Conservation (phyloP, 2,113 vertebrate species). For the Phrynosoma platyrhinos region DNA sequence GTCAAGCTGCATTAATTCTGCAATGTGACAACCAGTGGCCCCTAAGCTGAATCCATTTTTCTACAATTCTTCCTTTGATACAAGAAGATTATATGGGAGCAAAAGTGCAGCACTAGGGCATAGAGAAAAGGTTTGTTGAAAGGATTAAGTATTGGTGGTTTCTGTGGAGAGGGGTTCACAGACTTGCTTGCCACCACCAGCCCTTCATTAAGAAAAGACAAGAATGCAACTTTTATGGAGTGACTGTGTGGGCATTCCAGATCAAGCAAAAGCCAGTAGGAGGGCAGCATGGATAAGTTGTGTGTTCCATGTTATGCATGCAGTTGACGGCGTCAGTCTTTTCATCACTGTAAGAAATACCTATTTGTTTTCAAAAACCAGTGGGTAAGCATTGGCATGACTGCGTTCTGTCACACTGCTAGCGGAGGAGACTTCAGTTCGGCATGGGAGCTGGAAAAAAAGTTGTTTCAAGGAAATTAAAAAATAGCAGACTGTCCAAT, state of each 20-base stretch:
- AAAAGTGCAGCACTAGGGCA: background rate
- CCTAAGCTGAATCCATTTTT: background rate
- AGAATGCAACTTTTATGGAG: constrained; percentile 37
- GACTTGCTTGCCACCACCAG: constrained; percentile 16
- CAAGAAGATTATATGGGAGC: background rate
- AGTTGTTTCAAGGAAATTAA: constrained; percentile 70
- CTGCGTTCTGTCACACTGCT: constrained; percentile 59
- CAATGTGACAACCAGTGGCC: too few relatives aligned
- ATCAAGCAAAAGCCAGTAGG: constrained; percentile 51
- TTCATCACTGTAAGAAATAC: constrained; percentile 64
- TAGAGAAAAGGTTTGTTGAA: constrained; percentile 37
- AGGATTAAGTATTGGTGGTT: constrained; percentile 15
- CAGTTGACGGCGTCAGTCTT: constrained; percentile 61
- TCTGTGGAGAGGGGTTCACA: constrained; percentile 43
- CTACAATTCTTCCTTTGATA: background rate
- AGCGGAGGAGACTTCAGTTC: constrained; percentile 55
- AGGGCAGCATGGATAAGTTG: constrained; percentile 39
- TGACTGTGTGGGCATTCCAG: constrained; percentile 49
- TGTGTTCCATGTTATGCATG: constrained; percentile 44
- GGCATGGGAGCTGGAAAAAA: constrained; percentile 27
- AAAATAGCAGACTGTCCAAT: constrained; percentile 64
- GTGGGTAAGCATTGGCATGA: constrained; percentile 64
- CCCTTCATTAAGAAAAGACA: constrained; percentile 43
- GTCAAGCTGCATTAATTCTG: too few relatives aligned
- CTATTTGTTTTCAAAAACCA: constrained; percentile 66